Evolutionary conservation across 2,888 invertebrate species (phyloP).

Genomic region (Papilio elwesi): DNA sequence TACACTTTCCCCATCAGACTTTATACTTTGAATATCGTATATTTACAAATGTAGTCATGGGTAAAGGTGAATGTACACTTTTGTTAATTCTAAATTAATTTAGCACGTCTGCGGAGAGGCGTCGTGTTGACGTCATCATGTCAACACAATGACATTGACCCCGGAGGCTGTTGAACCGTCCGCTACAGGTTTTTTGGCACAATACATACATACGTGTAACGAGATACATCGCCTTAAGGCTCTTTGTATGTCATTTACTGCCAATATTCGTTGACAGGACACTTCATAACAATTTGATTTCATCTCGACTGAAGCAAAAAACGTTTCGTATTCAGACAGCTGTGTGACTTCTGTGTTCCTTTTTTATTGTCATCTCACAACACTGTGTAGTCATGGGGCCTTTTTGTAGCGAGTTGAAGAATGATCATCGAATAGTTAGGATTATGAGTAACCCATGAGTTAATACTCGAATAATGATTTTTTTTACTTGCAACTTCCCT

Average conservation of each 20-base stretch:
- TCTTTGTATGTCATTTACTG: conserved; percentile 32
- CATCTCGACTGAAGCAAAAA: conserved; percentile 18
- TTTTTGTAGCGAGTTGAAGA: neutral
- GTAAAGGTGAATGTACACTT: neutral
- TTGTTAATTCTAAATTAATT: conserved; percentile 28
- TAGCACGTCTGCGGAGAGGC: conserved; percentile 9
- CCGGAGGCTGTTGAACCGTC: conserved; percentile 52
- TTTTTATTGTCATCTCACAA: conserved; percentile 8
- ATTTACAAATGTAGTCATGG: neutral
- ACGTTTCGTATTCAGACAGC: neutral
- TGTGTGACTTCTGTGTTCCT: conserved; percentile 2
- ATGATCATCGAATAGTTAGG: neutral
- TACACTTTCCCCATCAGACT: too few species aligned
- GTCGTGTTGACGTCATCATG: conserved; percentile 42
- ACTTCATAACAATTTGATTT: conserved; percentile 33
- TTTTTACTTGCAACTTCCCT: too few species aligned
- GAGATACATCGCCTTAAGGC: conserved; percentile 22
- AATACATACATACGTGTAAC: conserved; percentile 37
- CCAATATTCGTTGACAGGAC: conserved; percentile 37
- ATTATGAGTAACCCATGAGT: neutral
- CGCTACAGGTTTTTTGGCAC: conserved; percentile 35
- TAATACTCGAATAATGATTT: too few species aligned
- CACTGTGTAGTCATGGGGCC: neutral
- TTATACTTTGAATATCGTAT: neutral
- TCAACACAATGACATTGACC: conserved; percentile 52